Evolutionary conservation across 2,888 invertebrate species (phyloP).

Genomic region (Drosophila multiciliata): DNA sequence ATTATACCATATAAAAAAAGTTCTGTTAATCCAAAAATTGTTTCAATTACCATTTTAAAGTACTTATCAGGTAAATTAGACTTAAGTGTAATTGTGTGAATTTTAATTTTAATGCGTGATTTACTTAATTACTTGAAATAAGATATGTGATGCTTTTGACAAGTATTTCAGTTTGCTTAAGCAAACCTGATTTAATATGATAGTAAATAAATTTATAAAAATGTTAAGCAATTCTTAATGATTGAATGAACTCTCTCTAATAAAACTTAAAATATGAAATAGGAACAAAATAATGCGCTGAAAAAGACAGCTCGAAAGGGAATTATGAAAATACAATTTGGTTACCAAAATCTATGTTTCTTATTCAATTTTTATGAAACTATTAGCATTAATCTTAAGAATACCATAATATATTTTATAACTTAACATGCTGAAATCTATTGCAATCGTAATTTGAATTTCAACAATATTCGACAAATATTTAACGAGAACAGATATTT

Average conservation of each 20-base stretch:
- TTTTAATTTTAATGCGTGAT: neutral
- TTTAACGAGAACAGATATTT: neutral
- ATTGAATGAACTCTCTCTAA: neutral
- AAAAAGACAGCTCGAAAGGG: neutral
- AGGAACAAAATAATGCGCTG: neutral
- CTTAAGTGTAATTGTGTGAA: neutral
- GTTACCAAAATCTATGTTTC: neutral
- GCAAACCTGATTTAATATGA: neutral
- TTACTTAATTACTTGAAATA: neutral
- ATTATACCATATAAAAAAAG: neutral
- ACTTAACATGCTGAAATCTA: too few species aligned
- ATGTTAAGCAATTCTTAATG: neutral
- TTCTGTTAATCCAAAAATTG: neutral
- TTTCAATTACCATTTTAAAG: rapidly evolving
- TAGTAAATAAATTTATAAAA: neutral
- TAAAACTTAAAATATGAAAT: neutral
- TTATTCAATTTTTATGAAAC: neutral
- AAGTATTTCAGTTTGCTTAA: neutral
- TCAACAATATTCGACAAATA: too few species aligned
- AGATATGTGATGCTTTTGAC: neutral
- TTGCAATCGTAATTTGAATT: too few species aligned
- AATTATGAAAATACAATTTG: neutral
- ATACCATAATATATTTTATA: neutral
- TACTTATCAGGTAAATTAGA: neutral
- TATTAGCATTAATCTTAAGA: neutral